These are phyloP conservation scores for Meandrusa payeni DNA, from an alignment of 2,888 invertebrate genomes.

Conservation along the genomic window DNA sequence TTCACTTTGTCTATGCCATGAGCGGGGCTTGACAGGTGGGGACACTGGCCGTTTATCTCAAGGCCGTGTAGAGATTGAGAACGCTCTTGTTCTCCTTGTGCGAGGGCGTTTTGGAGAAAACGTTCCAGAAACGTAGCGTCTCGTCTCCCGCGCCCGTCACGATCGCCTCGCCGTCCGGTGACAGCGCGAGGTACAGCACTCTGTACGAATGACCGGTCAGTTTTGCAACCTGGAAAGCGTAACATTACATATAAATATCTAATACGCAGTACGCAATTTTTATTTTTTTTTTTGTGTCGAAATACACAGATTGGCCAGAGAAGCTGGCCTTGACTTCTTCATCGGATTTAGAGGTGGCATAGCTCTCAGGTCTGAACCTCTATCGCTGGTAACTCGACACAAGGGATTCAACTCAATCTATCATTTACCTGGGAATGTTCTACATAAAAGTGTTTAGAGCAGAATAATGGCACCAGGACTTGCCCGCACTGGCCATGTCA, in stretches of 20 bases:
- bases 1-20: constrained; percentile 9
- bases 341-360: no score
- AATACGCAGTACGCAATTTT: no score
- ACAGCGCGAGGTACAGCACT: constrained; percentile 97
- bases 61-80: constrained; percentile 93
- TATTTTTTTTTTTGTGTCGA: not conserved
- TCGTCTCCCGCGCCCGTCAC: constrained; percentile 99
- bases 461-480: no score
- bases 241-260: no score
- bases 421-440: no score
- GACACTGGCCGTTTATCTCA: constrained; percentile 55
- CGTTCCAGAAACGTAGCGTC: constrained; percentile 99
- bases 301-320: no score
- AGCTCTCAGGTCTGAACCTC: no score
- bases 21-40: not conserved
- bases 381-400: no score
- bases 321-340: no score
- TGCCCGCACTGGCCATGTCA: no score
- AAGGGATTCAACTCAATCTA: no score
- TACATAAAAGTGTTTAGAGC: no score
- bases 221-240: constrained; percentile 94
- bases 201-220: constrained; percentile 97
- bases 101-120: constrained; percentile 97
- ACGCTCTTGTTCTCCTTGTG: constrained; percentile 97
- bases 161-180: constrained; percentile 98